Evolutionary conservation across 2,113 vertebrate species (phyloP).

Genomic region (Bagarius yarrelli): DNA sequence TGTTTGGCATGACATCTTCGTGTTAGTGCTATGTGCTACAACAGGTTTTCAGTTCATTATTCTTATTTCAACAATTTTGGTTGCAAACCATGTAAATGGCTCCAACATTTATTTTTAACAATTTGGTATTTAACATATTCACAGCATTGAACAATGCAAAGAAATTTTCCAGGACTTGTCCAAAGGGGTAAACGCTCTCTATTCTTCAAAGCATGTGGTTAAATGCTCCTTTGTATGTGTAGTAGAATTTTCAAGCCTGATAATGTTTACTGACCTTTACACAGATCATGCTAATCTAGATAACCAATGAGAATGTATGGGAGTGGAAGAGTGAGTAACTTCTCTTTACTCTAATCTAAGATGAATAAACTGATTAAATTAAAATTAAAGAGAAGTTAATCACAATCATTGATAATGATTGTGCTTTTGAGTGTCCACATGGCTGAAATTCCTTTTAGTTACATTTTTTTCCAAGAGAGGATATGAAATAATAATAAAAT

Average conservation of each 20-base stretch:
- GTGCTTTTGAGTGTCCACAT: not conserved
- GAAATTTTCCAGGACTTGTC: not conserved
- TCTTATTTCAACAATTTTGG: not conserved
- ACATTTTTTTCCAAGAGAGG: not conserved
- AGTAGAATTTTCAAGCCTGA: not conserved
- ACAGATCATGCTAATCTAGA: not conserved
- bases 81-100: not conserved
- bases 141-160: not conserved
- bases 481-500: not conserved
- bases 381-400: not conserved
- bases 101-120: not conserved
- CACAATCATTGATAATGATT: not conserved
- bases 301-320: not conserved
- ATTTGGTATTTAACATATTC: not conserved
- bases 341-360: not conserved
- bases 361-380: no score
- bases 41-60: not conserved
- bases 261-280: conserved; percentile 4
- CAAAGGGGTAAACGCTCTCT: not conserved
- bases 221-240: not conserved
- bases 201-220: not conserved
- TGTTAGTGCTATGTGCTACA: not conserved
- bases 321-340: not conserved
- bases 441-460: no score
- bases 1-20: not conserved